Evolutionary conservation across 2,888 invertebrate species (phyloP).

Genomic region (Mesorhabditis sp.): DNA sequence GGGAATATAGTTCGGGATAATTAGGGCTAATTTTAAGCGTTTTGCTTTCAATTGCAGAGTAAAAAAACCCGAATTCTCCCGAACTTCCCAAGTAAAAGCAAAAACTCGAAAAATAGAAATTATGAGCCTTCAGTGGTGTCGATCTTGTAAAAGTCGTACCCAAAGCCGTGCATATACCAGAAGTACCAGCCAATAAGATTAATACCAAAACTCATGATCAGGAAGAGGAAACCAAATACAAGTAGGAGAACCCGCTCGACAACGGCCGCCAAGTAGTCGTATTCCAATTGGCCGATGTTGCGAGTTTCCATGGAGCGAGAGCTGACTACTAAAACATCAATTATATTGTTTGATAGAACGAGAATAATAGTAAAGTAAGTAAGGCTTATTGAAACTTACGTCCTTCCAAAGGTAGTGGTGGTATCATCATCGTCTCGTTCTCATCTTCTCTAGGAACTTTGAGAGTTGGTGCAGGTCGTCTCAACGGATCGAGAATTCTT

Average conservation of each 20-base stretch:
- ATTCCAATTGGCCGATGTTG: conserved; percentile 9
- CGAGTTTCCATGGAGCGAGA: neutral
- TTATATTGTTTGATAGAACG: too few species aligned
- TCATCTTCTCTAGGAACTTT: neutral
- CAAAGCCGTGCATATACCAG: conserved; percentile 2
- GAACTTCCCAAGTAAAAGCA: too few species aligned
- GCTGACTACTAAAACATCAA: neutral
- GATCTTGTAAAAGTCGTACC: neutral
- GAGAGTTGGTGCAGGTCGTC: neutral
- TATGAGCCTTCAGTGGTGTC: neutral
- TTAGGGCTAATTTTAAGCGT: too few species aligned
- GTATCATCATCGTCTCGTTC: neutral
- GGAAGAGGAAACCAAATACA: neutral
- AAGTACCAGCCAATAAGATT: conserved; percentile 8
- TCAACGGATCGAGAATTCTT: neutral
- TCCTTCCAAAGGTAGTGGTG: neutral
- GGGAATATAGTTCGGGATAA: too few species aligned
- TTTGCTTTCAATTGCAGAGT: too few species aligned
- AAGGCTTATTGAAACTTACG: neutral
- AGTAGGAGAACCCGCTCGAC: conserved; percentile 8
- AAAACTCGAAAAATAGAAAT: too few species aligned
- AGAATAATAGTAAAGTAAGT: neutral
- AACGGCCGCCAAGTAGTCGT: conserved; percentile 12
- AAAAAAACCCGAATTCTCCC: too few species aligned
- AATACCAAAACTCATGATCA: conserved; percentile 1